Evolutionary conservation across 2,797 vertebrate genomes (phyloP).

Genomic region (Pseudochirops cupreus): DNA sequence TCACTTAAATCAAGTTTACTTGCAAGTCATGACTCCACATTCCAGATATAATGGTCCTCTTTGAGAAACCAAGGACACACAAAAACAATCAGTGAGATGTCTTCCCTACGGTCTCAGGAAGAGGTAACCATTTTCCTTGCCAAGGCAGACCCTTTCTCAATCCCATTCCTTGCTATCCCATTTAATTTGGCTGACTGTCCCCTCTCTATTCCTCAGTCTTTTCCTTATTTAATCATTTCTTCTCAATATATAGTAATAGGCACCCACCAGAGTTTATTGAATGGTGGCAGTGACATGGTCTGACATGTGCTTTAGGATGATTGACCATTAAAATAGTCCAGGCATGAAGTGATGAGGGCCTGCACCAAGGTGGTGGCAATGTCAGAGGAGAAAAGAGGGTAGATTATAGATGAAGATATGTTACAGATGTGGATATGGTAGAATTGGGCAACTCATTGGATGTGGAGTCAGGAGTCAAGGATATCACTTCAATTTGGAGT

Average conservation of each 20-base stretch:
- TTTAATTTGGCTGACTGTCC: background rate
- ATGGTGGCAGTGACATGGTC: too few species aligned
- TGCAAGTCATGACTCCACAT: too few species aligned
- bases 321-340: background rate
- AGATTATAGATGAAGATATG: background rate
- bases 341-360: background rate
- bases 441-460: background rate
- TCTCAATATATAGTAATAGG: background rate
- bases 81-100: background rate
- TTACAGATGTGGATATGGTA: background rate
- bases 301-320: background rate
- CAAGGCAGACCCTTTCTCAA: background rate
- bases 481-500: background rate
- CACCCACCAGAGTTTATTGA: background rate
- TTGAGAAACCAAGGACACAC: too few species aligned
- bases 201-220: background rate
- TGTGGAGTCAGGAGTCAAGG: background rate
- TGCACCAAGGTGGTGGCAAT: background rate
- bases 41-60: too few species aligned
- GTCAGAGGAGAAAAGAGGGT: background rate
- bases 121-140: background rate
- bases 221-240: too few species aligned
- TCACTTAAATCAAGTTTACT: too few species aligned
- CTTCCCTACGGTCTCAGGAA: background rate
- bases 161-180: background rate